A percentile compares a stretch with the other conserved stretches of the same genome.
Evolutionary conservation across 2,113 vertebrate species (phyloP).

Genomic region (Cryptotis parvus): DNA sequence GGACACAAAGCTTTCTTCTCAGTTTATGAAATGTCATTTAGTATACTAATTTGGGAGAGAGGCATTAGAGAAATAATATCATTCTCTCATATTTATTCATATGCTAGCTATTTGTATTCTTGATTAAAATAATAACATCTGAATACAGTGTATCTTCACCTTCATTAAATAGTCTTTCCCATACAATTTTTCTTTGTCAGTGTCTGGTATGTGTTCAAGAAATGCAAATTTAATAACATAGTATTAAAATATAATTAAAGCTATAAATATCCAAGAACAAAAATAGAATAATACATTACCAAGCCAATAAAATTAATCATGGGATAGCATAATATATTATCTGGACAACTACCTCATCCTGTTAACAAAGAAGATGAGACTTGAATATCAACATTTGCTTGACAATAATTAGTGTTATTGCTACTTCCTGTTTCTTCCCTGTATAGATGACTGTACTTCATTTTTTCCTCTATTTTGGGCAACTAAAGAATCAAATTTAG

Average conservation of each 20-base stretch:
- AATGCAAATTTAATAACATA: background rate
- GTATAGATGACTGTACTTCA: background rate
- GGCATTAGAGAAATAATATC: background rate
- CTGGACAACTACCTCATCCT: background rate
- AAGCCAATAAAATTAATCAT: background rate
- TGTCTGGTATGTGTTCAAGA: background rate
- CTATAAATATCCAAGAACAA: background rate
- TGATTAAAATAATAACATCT: constrained; percentile 5
- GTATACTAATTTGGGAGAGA: background rate
- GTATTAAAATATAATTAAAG: constrained; percentile 38
- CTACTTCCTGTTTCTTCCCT: background rate
- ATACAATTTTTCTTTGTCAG: background rate
- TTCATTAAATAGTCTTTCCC: background rate
- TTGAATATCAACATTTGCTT: background rate
- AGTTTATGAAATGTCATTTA: background rate
- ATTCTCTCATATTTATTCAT: background rate
- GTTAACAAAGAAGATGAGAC: background rate
- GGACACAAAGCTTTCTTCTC: background rate
- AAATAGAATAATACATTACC: background rate
- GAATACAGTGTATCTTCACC: background rate
- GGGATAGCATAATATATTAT: background rate
- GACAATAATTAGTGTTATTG: background rate
- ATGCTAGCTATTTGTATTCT: background rate
- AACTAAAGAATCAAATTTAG: background rate
- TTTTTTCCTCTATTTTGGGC: background rate